Percentiles rank a stretch among this genome's conserved stretches.
Evolutionary conservation across 2,888 invertebrate species (phyloP).

Genomic region (Limnephilus marmoratus): DNA sequence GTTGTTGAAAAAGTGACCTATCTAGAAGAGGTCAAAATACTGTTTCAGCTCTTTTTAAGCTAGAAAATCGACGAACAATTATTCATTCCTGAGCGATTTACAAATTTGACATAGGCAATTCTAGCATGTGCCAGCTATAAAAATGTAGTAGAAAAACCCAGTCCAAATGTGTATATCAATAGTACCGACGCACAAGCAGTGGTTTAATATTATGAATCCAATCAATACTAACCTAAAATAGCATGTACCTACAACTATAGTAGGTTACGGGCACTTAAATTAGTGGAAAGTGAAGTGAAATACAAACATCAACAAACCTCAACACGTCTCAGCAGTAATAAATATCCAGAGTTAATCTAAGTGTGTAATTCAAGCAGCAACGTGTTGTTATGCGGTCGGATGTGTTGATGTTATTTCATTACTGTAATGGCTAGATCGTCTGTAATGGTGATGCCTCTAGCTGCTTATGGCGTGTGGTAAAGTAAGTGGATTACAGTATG

Average conservation of each 20-base stretch:
- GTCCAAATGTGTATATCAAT: too few relatives aligned
- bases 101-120: too few relatives aligned
- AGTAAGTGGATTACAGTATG: background rate
- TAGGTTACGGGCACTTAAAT: background rate
- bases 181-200: too few relatives aligned
- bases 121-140: too few relatives aligned
- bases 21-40: too few relatives aligned
- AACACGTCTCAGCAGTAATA: background rate
- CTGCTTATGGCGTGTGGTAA: background rate
- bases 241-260: background rate
- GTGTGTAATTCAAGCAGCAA: background rate
- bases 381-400: slow-evolving; percentile 11
- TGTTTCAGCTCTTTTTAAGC: too few relatives aligned
- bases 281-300: background rate
- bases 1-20: too few relatives aligned
- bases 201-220: too few relatives aligned
- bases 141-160: too few relatives aligned
- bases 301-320: background rate
- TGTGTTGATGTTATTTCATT: slow-evolving; percentile 17
- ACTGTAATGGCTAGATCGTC: slow-evolving; percentile 7
- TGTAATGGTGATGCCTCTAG: background rate
- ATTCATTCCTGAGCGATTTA: too few relatives aligned
- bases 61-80: too few relatives aligned
- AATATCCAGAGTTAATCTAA: background rate
- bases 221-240: too few relatives aligned